phyloP scores from a whole-genome alignment of 2,797 vertebrate species.

The Pseudotriccus pelzelni region DNA sequence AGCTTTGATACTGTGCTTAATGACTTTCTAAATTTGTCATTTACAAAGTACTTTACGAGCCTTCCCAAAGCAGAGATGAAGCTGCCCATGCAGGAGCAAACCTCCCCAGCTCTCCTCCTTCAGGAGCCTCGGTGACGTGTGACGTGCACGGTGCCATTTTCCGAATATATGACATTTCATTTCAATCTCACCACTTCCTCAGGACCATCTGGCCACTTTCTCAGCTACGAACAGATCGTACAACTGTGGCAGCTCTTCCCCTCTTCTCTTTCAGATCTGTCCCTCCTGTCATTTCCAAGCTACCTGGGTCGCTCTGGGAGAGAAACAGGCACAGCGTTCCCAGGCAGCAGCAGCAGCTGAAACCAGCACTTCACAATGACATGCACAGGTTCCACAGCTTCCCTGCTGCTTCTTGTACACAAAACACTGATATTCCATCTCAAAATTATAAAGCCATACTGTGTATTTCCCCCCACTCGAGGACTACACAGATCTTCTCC shows the following conservation, averaged over 20 bases:
- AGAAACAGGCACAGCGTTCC: neutral
- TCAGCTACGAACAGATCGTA: neutral
- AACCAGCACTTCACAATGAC: neutral
- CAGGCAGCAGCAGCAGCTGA: neutral
- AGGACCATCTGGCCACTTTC: constrained; percentile 38
- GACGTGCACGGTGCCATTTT: neutral
- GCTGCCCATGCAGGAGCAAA: neutral
- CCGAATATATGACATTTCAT: constrained; percentile 20
- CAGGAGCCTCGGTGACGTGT: neutral
- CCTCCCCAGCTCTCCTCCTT: neutral
- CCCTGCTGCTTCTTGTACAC: neutral
- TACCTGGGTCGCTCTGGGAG: neutral
- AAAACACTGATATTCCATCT: neutral
- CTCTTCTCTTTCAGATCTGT: neutral
- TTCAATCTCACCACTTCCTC: neutral
- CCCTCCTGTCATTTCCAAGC: neutral
- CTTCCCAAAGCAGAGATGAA: constrained; percentile 31
- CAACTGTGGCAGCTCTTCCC: neutral
- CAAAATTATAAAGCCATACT: neutral
- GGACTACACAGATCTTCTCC: neutral
- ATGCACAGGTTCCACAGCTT: neutral
- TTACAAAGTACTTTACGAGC: constrained; percentile 49
- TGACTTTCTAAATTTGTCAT: constrained; percentile 66
- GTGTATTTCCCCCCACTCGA: rapidly evolving
- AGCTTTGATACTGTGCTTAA: constrained; percentile 61